phyloP scores from a whole-genome alignment of 2,113 vertebrate genomes.

The Corvus hawaiiensis region DNA sequence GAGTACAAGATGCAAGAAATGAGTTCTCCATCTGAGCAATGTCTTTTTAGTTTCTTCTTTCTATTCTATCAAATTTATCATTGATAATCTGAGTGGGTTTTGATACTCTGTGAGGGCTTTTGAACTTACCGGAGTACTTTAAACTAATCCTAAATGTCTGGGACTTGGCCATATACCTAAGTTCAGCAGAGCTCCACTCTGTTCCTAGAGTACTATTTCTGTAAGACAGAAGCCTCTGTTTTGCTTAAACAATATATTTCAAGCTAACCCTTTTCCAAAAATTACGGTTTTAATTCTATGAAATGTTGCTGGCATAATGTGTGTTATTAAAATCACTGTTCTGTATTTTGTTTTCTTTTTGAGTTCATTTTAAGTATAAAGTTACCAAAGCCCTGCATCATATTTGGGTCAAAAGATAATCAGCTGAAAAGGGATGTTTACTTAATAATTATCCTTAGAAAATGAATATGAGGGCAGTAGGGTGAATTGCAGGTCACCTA shows the following conservation, averaged over 20 bases:
- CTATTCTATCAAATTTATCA: not conserved
- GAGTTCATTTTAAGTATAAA: constrained; percentile 12
- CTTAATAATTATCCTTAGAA: constrained; percentile 40
- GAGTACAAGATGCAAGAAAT: constrained; percentile 7
- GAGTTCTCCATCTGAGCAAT: not conserved
- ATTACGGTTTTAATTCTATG: not conserved
- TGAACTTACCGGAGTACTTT: not conserved
- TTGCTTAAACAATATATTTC: not conserved
- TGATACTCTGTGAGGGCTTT: not conserved
- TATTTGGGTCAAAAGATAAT: constrained; percentile 10
- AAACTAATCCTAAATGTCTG: not conserved
- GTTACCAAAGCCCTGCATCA: not conserved
- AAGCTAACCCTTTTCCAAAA: not conserved
- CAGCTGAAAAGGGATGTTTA: constrained; percentile 6
- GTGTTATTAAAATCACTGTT: constrained; percentile 17
- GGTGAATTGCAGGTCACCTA: constrained; percentile 26
- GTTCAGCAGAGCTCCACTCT: not conserved
- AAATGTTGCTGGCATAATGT: not conserved
- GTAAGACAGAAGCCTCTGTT: not conserved
- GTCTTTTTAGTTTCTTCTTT: not conserved
- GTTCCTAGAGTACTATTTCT: not conserved
- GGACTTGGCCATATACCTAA: not conserved
- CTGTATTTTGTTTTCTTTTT: constrained; percentile 25
- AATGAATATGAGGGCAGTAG: not conserved
- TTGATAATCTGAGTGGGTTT: not conserved